Percentiles rank a stretch among this genome's conserved stretches.
phyloP scores from a whole-genome alignment of 2,888 invertebrate genomes.

The Rugalucina vietnamica region DNA sequence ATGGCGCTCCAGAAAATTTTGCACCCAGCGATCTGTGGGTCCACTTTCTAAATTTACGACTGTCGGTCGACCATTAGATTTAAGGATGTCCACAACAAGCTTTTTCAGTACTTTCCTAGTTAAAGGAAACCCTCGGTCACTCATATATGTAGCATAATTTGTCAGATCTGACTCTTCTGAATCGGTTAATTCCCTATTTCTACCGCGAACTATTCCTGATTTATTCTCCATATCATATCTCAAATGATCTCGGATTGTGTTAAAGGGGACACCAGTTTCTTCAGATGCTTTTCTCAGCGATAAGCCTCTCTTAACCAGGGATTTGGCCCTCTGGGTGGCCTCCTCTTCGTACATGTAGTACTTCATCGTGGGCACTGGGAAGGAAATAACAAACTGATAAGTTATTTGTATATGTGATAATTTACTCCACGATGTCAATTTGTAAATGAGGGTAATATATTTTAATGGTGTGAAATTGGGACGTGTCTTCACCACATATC shows the following conservation, averaged over 20 bases:
- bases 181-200: neutral
- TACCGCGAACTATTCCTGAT: neutral
- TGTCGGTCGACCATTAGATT: neutral
- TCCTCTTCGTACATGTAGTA: neutral
- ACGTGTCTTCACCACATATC: too few species aligned
- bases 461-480: too few species aligned
- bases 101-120: slow-evolving; percentile 4
- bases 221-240: too few species aligned
- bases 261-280: neutral
- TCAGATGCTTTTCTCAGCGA: neutral
- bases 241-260: neutral
- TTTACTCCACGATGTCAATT: too few species aligned
- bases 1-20: neutral
- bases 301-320: neutral
- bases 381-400: neutral
- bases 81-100: slow-evolving; percentile 13
- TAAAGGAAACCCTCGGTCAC: slow-evolving; percentile 7
- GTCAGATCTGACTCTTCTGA: too few species aligned
- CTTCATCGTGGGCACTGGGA: neutral
- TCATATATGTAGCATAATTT: too few species aligned
- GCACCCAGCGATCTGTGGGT: neutral
- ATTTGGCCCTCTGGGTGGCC: neutral
- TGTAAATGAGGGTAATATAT: too few species aligned
- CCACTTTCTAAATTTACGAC: neutral
- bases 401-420: neutral